Base-by-base conservation (phyloP, 2,888 invertebrate species). In the Junonia oenone region DNA sequence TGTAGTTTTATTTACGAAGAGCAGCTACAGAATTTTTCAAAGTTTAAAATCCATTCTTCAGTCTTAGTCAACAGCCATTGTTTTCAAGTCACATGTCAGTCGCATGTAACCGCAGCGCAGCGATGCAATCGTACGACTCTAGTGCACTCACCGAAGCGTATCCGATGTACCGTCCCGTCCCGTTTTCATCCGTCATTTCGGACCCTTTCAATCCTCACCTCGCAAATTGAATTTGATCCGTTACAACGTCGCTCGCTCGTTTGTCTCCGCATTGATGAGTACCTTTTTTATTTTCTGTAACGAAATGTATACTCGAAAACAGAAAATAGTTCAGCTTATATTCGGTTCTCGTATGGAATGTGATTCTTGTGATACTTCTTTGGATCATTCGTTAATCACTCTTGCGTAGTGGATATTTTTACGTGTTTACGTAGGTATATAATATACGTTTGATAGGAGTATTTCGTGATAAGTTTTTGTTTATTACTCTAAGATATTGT, bases 171-270 rank as follows among this genome's bases (percentile, higher is more conserved):
- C 51, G 55, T 57, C 43, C 56, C 55, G 63, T 59, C 47, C 59
- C 62, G 54, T 62, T 63, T 70, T 71, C 75, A 74, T 76, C 75
- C 77, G 78, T 83, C 83, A 81, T 80, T 81, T 81, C 73, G 72
- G 74, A 84, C 87, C 86, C 84, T 82, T 79, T 86, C 87, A 85
- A 83, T 83, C 76, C 76, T 73, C 85, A 76, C 80, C 79, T 80
- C 76, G 73, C 81, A 87, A 88, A 89, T 89, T 89, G 85, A 88
- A 88, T 88, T 88, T 84, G 83, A 88, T 84, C 83, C 78, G 80
- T 76, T 81, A 81, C 78, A 76, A 19, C 79, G 78, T 78, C 78
- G 75, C 77, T 73, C 72, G 75, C 72, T 75, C 82, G 83, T 83
- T 83, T 82, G 83, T 83, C 66, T 77, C 74, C 72, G 65, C 69